Evolutionary conservation across 2,113 vertebrate species (phyloP).

Genomic region (Acrocephalus arundinaceus): DNA sequence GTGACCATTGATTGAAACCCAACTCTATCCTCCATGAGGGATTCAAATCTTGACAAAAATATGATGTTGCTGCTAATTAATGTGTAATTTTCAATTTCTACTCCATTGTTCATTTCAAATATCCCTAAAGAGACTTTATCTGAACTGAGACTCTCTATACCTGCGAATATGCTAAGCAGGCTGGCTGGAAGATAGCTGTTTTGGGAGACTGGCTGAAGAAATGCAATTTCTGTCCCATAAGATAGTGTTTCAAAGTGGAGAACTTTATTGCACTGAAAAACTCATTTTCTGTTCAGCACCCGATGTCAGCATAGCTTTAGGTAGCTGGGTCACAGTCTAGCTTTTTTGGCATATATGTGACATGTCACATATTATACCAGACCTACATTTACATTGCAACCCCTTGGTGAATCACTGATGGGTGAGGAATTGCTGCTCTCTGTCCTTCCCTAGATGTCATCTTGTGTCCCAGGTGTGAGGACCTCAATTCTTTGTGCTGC

Average conservation of each 20-base stretch:
- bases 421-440: neutral
- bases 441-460: neutral
- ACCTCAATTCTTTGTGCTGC: neutral
- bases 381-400: neutral
- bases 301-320: constrained; percentile 23
- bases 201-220: neutral
- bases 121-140: neutral
- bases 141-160: neutral
- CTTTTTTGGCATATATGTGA: neutral
- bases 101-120: neutral
- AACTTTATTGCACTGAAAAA: neutral
- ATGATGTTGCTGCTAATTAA: neutral
- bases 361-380: fast-evolving
- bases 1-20: neutral
- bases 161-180: neutral
- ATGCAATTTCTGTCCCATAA: neutral
- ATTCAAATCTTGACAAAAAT: neutral
- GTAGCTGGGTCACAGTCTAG: neutral
- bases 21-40: neutral
- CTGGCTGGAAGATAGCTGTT: neutral
- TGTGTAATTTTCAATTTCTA: neutral
- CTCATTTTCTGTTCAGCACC: neutral
- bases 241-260: neutral
- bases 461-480: neutral
- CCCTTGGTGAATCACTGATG: neutral